Evolutionary conservation across 2,113 vertebrate genomes (phyloP).

Genomic region (Mystacornis crossleyi): DNA sequence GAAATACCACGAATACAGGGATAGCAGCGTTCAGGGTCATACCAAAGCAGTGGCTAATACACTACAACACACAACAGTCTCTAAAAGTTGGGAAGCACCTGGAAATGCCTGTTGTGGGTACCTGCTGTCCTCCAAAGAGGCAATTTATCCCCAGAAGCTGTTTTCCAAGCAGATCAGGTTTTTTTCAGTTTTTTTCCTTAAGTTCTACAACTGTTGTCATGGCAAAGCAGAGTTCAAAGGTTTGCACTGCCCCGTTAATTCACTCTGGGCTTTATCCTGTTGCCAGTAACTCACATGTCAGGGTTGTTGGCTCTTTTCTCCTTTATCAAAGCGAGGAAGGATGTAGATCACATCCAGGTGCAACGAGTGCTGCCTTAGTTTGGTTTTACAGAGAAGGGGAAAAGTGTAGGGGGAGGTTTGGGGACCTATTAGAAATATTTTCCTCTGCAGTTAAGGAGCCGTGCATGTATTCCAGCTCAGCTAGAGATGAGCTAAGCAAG

Average conservation of each 20-base stretch:
- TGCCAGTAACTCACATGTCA: not conserved
- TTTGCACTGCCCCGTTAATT: not conserved
- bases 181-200: not conserved
- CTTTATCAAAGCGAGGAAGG: not conserved
- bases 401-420: not conserved
- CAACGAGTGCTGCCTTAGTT: not conserved
- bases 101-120: not conserved
- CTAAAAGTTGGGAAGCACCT: not conserved
- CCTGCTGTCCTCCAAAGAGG: not conserved
- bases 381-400: not conserved
- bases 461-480: not conserved
- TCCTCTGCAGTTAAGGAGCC: not conserved
- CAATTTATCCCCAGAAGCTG: not conserved
- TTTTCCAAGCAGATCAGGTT: not conserved
- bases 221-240: not conserved
- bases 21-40: no score
- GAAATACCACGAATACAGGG: no score
- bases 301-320: not conserved
- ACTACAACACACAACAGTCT: no score
- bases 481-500: not conserved
- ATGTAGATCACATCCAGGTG: not conserved
- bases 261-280: not conserved
- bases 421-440: not conserved
- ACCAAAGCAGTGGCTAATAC: no score
- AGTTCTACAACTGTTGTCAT: not conserved